Base-by-base conservation (phyloP, 2,797 vertebrate species). In the Echeneis naucrates region DNA sequence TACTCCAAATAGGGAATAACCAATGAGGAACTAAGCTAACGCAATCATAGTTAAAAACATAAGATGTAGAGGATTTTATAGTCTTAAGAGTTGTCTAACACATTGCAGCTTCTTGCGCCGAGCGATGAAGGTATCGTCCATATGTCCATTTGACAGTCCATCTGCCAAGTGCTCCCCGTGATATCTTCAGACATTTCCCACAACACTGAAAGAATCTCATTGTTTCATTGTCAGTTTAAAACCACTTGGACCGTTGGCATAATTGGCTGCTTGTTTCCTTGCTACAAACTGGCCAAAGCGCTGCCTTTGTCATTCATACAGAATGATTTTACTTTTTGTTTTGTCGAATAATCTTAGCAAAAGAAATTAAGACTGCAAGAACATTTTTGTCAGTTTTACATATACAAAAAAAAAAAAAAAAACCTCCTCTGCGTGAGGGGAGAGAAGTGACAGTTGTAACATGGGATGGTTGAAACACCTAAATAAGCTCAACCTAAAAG, bases 331-430 rank as follows among this genome's bases (percentile, higher is more conserved):
- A 30, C 63, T 40, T 10, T 60, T n/a, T 32, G 60, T 57, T 51
- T 65, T 72, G 55, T 81, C 67, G 55, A 59, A 72, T 73, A 45
- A 53, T 67, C 42, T 68, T 80, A n/a, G n/a, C 53, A 50, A 58
- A 57, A 38, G 11, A 56, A 51, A 74, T 57, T 72, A 61, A 70
- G 40, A 47, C 62, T 54, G 26, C 50, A 65, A 30, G 38, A 60
- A 79, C 23, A n/a, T 70, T 47, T 45, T 68, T 81, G 50, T 57
- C 52, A 66, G 38, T 65, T 21, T 24, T 40, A 52, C 42, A 58
- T 51, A 56, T 82, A 61, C 56, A 74, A 21, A 72, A 38, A 32
- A 8, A 30, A 30, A n/a, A 30, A 30, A 3, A 30, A 30, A 30
- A 6, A 3, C 3, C 30, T 30, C 24, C 45, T 55, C 37, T 45